phyloP scores from a whole-genome alignment of 2,888 invertebrate species.

The Resseliella maxima region DNA sequence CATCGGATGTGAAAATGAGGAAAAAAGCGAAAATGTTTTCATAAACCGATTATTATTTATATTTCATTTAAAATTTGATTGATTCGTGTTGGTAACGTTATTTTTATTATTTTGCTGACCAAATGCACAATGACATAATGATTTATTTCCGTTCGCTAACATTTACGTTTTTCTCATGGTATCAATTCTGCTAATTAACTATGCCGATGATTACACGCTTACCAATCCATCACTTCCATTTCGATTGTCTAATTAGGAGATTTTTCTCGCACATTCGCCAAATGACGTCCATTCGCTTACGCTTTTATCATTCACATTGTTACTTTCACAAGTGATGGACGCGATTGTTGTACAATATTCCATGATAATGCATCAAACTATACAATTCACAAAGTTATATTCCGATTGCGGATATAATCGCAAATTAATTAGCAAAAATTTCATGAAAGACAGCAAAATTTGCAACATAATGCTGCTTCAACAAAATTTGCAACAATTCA shows the following conservation, averaged over 20 bases:
- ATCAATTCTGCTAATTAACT: background rate
- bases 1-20: too few species aligned
- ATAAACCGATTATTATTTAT: too few species aligned
- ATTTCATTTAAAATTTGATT: too few species aligned
- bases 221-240: background rate
- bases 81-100: too few species aligned
- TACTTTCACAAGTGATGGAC: too few species aligned
- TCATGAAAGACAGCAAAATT: background rate
- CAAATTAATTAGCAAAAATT: background rate
- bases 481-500: too few species aligned
- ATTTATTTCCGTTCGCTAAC: background rate
- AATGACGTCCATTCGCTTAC: background rate
- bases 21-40: too few species aligned
- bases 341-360: background rate
- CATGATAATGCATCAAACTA: background rate
- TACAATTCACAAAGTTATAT: background rate
- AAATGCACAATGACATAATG: background rate
- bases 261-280: slow-evolving; percentile 4
- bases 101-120: too few species aligned
- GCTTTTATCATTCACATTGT: background rate
- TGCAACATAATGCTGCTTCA: background rate
- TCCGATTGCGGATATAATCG: background rate
- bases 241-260: slow-evolving; percentile 5
- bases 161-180: background rate
- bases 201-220: background rate